Percentiles rank a stretch among this genome's conserved stretches.
phyloP scores from a whole-genome alignment of 1,140 invertebrate species.

The Patella vulgata region DNA sequence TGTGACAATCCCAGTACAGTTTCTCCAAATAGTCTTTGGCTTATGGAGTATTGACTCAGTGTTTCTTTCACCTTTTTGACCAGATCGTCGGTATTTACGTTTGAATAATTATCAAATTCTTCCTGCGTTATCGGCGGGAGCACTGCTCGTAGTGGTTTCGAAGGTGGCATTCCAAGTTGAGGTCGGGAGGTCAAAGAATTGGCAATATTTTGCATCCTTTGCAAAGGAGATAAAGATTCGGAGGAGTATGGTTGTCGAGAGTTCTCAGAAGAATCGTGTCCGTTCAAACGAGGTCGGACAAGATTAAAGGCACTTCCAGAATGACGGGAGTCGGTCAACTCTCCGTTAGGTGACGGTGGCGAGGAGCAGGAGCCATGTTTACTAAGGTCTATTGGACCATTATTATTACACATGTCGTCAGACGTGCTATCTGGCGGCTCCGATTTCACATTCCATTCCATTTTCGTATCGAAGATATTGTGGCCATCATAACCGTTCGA shows the following conservation, averaged over 20 bases:
- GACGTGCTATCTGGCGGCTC: constrained; percentile 53
- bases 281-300: constrained; percentile 73
- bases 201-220: constrained; percentile 97
- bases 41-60: constrained; percentile 97
- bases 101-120: constrained; percentile 98
- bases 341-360: constrained; percentile 42
- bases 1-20: constrained; percentile 93
- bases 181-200: constrained; percentile 88
- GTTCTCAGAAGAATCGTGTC: constrained; percentile 63
- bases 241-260: constrained; percentile 70
- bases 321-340: constrained; percentile 69
- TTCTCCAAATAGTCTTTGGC: constrained; percentile 97
- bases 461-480: no score
- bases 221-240: constrained; percentile 79
- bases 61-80: constrained; percentile 96
- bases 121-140: constrained; percentile 98
- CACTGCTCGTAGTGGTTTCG: constrained; percentile 92
- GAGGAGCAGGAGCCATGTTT: constrained; percentile 44
- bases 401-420: constrained; percentile 41
- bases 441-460: constrained; percentile 40
- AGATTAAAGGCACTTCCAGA: constrained; percentile 86
- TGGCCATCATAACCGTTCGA: no score
- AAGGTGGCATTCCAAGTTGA: constrained; percentile 70
- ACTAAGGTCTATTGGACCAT: constrained; percentile 57
- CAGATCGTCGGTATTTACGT: constrained; percentile 98